Percentiles rank a stretch among this genome's conserved stretches.
Conservation (phyloP, 2,888 invertebrate genomes). For the Eupeodes latifasciatus region DNA sequence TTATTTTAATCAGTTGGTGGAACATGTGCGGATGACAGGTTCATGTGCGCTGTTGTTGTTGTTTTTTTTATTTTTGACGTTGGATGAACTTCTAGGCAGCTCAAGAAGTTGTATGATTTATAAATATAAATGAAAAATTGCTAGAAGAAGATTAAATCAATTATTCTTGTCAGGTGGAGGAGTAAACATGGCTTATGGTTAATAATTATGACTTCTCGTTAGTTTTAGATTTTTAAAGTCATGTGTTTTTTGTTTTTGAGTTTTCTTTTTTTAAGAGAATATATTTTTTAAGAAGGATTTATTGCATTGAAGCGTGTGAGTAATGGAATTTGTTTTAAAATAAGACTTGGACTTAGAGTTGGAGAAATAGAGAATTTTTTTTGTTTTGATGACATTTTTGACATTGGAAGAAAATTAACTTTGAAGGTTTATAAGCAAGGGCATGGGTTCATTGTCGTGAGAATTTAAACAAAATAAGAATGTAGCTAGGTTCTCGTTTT, state of each 20-base stretch:
- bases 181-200: constrained; percentile 56
- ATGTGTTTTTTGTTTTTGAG: background rate
- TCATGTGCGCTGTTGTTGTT: constrained; percentile 20
- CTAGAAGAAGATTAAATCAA: constrained; percentile 29
- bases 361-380: background rate
- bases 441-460: background rate
- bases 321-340: constrained; percentile 42
- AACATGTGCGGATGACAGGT: constrained; percentile 16
- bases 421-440: background rate
- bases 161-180: constrained; percentile 62
- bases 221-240: constrained; percentile 23
- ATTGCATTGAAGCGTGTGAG: constrained; percentile 59
- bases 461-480: background rate
- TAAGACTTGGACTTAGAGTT: background rate
- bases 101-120: background rate
- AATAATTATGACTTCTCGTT: constrained; percentile 64
- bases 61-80: background rate
- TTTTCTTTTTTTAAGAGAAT: background rate
- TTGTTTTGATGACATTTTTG: constrained; percentile 17
- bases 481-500: too few relatives aligned
- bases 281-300: constrained; percentile 46
- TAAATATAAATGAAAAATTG: constrained; percentile 12
- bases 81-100: background rate
- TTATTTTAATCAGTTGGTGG: constrained; percentile 10
- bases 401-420: background rate